Percentiles rank a stretch among this genome's conserved stretches.
Conservation (phyloP, 2,888 invertebrate species). For the Ectemnius lituratus region DNA sequence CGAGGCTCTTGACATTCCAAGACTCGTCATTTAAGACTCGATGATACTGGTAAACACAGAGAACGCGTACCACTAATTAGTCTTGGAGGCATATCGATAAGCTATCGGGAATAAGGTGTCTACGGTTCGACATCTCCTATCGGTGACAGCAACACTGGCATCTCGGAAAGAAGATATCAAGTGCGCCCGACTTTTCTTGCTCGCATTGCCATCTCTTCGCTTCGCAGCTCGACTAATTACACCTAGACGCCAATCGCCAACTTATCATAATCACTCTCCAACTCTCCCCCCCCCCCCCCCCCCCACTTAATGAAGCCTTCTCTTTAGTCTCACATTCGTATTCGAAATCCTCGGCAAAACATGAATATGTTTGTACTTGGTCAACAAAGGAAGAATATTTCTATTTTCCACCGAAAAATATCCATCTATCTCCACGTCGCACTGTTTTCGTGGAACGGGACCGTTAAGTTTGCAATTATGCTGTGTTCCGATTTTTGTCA, state of each 20-base stretch:
- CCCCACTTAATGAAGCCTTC: no score
- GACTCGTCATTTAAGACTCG: constrained; percentile 77
- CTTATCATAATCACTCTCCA: no score
- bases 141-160: constrained; percentile 19
- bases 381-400: no score
- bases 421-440: constrained; percentile 10
- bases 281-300: no score
- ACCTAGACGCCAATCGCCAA: constrained; percentile 4
- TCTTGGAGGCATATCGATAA: constrained; percentile 46
- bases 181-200: no score
- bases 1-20: constrained; percentile 77
- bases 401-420: no score
- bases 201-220: not conserved
- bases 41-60: constrained; percentile 77
- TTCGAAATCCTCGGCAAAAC: no score
- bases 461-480: no score
- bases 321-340: no score
- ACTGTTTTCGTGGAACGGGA: constrained; percentile 61
- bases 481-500: no score
- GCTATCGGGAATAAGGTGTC: constrained; percentile 50
- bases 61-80: constrained; percentile 53
- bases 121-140: constrained; percentile 38
- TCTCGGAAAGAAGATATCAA: not conserved
- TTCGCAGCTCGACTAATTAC: constrained; percentile 19
- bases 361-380: no score